Evolutionary conservation across 2,888 invertebrate species (phyloP).

Genomic region (Andrena haemorrhoa): DNA sequence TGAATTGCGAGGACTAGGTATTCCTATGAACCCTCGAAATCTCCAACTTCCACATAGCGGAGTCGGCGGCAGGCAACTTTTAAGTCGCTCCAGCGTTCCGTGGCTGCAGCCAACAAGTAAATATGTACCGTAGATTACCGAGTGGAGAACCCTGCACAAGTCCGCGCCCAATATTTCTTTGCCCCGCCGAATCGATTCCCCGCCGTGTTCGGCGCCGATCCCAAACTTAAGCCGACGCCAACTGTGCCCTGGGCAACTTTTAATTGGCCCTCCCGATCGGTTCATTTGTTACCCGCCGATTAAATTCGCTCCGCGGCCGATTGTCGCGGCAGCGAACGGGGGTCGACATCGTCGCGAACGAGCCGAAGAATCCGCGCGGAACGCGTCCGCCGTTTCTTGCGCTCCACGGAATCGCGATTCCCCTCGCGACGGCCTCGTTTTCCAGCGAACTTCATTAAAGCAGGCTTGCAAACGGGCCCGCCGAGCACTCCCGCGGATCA

Average conservation of each 20-base stretch:
- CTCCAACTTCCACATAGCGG: background rate
- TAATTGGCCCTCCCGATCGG: constrained; percentile 79
- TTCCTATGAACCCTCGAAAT: background rate
- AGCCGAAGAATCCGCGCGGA: too few relatives aligned
- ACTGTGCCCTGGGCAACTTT: constrained; percentile 72
- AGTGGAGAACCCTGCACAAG: constrained; percentile 17
- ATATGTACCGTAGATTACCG: constrained; percentile 34
- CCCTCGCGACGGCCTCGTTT: too few relatives aligned
- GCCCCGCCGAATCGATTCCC: constrained; percentile 36
- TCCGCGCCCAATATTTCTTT: constrained; percentile 28
- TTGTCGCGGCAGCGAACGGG: background rate
- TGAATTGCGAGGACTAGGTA: background rate
- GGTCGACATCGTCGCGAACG: too few relatives aligned
- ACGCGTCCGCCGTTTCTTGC: too few relatives aligned
- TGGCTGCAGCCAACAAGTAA: constrained; percentile 26
- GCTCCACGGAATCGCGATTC: too few relatives aligned
- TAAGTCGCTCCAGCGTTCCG: constrained; percentile 1
- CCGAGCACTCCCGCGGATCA: background rate
- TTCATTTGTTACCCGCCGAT: constrained; percentile 51
- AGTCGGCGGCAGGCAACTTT: background rate
- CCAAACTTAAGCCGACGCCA: constrained; percentile 39
- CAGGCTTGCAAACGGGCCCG: background rate
- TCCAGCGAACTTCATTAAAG: constrained; percentile 10
- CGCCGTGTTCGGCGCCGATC: background rate
- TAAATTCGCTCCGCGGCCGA: constrained; percentile 6